Conservation (phyloP, 2,113 vertebrate species). For the Hippocampus barbouri region DNA sequence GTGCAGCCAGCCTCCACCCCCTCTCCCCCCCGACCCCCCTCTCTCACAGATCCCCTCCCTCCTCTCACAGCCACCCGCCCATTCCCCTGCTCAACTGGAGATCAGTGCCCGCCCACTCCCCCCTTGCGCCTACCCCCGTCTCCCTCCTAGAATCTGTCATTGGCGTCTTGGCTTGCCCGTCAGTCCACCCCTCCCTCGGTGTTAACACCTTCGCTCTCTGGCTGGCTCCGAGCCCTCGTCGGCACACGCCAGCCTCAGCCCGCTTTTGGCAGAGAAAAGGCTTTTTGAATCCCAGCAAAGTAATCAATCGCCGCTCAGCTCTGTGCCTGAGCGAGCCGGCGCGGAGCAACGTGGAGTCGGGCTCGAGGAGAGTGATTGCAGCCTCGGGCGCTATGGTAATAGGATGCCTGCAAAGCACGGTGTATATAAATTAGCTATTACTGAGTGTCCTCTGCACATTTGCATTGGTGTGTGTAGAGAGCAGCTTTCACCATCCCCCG, state of each 20-base stretch:
- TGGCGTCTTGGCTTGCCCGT: conserved; percentile 86
- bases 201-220: conserved; percentile 76
- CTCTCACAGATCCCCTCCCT: conserved; percentile 65
- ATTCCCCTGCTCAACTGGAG: conserved; percentile 94
- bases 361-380: conserved; percentile 66
- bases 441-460: conserved; percentile 52
- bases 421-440: conserved; percentile 74
- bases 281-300: conserved; percentile 69
- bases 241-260: conserved; percentile 69
- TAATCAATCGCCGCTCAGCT: conserved; percentile 75
- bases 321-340: conserved; percentile 67
- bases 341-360: conserved; percentile 46
- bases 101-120: conserved; percentile 89
- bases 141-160: conserved; percentile 81
- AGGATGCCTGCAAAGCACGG: conserved; percentile 68
- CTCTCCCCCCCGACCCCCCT: conserved; percentile 62
- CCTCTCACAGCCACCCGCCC: conserved; percentile 78
- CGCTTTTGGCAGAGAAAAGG: conserved; percentile 68
- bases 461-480: conserved; percentile 19
- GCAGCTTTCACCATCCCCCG: conserved; percentile 2
- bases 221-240: conserved; percentile 62
- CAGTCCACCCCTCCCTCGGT: conserved; percentile 63
- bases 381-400: conserved; percentile 69
- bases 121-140: conserved; percentile 4
- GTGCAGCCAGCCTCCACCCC: conserved; percentile 73